Percentiles rank a stretch among this genome's conserved stretches.
These are phyloP conservation scores for Hedychridium roseum DNA, from an alignment of 2,888 invertebrate species.

Conservation along the genomic window DNA sequence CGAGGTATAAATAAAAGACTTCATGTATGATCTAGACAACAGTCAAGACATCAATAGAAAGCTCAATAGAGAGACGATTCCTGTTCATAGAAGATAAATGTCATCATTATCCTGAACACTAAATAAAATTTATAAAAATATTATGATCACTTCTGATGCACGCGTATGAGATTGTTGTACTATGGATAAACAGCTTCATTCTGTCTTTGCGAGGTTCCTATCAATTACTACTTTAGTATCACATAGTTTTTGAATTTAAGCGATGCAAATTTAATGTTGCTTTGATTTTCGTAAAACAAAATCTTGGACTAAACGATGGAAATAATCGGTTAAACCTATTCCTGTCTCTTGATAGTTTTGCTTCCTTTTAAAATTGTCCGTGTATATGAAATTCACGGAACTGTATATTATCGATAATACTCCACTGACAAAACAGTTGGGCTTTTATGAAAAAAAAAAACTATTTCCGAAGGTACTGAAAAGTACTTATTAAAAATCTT, in stretches of 20 bases:
- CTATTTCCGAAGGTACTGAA: background rate
- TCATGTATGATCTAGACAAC: no score
- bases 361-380: constrained; percentile 24
- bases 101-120: background rate
- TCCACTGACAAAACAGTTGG: constrained; percentile 34
- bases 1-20: background rate
- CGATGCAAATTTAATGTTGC: background rate
- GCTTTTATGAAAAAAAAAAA: constrained; percentile 15
- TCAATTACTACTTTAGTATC: background rate
- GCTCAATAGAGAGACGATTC: background rate
- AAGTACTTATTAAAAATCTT: constrained; percentile 10
- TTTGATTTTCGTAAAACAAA: constrained; percentile 16
- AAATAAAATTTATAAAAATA: background rate
- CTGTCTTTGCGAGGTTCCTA: background rate
- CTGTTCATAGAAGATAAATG: background rate
- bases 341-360: constrained; percentile 31
- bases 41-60: background rate
- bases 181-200: background rate
- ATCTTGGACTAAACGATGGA: constrained; percentile 36
- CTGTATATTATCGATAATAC: constrained; percentile 33
- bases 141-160: background rate
- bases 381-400: constrained; percentile 24
- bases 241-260: background rate
- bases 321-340: no score
- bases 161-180: background rate